Conservation (phyloP, 1,140 invertebrate species). For the Diorhabda elongata region DNA sequence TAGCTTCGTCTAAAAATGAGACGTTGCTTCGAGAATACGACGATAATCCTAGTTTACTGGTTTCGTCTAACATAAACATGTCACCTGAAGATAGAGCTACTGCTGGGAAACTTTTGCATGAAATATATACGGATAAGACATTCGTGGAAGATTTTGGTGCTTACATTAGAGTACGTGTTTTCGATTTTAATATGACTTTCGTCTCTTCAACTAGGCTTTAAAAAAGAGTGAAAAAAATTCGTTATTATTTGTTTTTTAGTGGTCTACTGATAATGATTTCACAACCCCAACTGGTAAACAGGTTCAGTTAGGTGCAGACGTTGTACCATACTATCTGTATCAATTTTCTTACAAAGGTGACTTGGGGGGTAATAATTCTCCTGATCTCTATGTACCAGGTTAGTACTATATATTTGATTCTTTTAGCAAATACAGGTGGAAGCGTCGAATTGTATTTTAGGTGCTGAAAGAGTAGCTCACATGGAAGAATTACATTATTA, state of each 20-base stretch:
- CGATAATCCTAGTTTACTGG: neutral
- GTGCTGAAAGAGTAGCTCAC: neutral
- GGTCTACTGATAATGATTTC: neutral
- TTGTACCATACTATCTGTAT: slow-evolving; percentile 4
- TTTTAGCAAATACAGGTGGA: no score
- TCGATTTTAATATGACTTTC: no score
- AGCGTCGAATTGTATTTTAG: neutral
- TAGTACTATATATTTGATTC: no score
- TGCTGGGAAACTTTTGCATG: neutral
- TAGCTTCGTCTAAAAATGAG: neutral
- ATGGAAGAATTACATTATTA: neutral
- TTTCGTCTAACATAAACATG: slow-evolving; percentile 3
- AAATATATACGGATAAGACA: slow-evolving; percentile 5
- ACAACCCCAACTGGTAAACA: slow-evolving; percentile 3
- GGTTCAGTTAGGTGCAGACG: neutral
- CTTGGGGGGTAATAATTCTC: neutral
- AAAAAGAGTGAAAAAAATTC: neutral
- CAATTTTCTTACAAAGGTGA: slow-evolving; percentile 12
- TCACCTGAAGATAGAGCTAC: slow-evolving; percentile 3
- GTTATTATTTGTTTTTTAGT: neutral
- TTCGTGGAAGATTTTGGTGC: slow-evolving; percentile 10
- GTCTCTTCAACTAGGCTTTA: no score
- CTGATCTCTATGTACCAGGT: neutral
- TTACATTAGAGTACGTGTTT: slow-evolving; percentile 4
- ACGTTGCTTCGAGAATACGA: neutral